These are phyloP conservation scores for Tetanocera ferruginea DNA, from an alignment of 2,888 invertebrate species.

Conservation along the genomic window DNA sequence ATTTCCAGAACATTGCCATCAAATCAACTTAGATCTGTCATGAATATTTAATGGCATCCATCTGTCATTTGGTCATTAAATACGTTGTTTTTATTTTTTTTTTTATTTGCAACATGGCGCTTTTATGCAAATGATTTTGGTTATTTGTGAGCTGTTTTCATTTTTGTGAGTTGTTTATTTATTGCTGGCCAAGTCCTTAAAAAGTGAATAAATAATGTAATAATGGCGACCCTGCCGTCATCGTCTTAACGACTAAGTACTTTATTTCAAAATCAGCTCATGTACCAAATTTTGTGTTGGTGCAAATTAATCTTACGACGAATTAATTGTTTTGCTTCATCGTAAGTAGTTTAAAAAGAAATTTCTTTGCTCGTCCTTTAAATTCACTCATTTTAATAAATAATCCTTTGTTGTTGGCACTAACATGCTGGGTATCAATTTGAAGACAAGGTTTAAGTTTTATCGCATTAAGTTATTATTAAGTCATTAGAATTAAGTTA, in stretches of 20 bases:
- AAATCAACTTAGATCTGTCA: constrained; percentile 28
- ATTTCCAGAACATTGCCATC: constrained; percentile 15
- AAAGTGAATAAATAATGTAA: constrained; percentile 6
- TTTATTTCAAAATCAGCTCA: not conserved
- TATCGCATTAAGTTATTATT: too few relatives aligned
- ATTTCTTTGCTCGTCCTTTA: too few relatives aligned
- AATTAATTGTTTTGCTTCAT: too few relatives aligned
- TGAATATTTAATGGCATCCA: constrained; percentile 32
- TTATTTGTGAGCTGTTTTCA: not conserved
- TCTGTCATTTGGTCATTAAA: constrained; percentile 32
- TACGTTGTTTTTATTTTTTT: not conserved
- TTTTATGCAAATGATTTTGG: not conserved
- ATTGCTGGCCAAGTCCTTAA: constrained; percentile 5
- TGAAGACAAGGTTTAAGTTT: too few relatives aligned
- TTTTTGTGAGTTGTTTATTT: constrained; percentile 1
- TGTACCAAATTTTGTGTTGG: not conserved
- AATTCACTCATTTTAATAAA: too few relatives aligned
- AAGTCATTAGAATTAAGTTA: too few relatives aligned
- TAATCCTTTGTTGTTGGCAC: too few relatives aligned
- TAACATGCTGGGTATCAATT: too few relatives aligned
- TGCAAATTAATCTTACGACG: too few relatives aligned
- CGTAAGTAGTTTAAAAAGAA: too few relatives aligned
- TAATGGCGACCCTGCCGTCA: not conserved
- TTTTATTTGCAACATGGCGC: not conserved
- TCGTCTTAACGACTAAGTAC: not conserved